Evolutionary conservation across 2,888 invertebrate species (phyloP), one percentile per base, ranked within the genome.

Genomic region (Sericinus montela): DNA sequence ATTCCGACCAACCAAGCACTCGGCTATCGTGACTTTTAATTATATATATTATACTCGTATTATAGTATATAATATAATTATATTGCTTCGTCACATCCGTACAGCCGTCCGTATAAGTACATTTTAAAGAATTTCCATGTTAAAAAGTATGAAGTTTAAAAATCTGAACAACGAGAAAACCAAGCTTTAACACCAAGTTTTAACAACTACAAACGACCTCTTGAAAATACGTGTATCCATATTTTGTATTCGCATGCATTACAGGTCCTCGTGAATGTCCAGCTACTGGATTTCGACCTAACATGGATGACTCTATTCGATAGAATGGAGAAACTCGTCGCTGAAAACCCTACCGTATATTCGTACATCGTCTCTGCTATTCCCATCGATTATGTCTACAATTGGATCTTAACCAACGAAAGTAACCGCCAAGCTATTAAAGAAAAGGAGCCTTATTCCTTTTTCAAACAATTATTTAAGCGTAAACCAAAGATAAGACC

Each of bases 241-340:
- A 19, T 19, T 19, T 3, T 3, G 19, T 3, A 3, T 19, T 19
- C 5, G 5, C 19, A 3, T 19, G 3, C 19, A 3, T 55, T 39
- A 5, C 67, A 86, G 86, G 79, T 80, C 4, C 63, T 86, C n/a
- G 76, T 73, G 3, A 86, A 82, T 59, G 60, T 85, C 4, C 86
- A 86, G 72, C 60, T 87, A 13, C 48, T 67, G 7, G 86, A 86
- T 41, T 1, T 30, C 1, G 59, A 71, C 8, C 59, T 85, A 1
- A 64, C 55, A 23, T 82, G 75, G 73, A 62, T 67, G 3, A 50
- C 48, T 0, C 58, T 84, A 43, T 83, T 86, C 50, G 59, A 68
- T 42, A 75, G 54, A 54, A 80, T 87, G 84, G 86, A 87, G 46
- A 14, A 15, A 3, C 64, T 87, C 0, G 63, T 72, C 52, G 42